Conservation (phyloP, 2,888 invertebrate species). For the Xanthia togata region DNA sequence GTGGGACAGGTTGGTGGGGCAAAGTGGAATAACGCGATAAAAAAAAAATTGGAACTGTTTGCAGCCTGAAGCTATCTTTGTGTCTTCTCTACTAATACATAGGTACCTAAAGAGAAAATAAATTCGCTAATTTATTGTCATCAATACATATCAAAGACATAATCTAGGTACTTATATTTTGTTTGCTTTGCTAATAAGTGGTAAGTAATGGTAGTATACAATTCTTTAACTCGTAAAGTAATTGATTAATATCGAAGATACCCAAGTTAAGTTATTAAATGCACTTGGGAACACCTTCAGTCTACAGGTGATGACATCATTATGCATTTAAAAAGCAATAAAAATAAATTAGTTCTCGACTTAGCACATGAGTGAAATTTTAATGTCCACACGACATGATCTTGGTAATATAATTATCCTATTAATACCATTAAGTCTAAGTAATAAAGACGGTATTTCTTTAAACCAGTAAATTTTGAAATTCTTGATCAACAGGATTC, state of each 20-base stretch:
- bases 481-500: slow-evolving; percentile 52
- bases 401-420: slow-evolving; percentile 26
- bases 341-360: slow-evolving; percentile 46
- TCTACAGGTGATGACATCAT: slow-evolving; percentile 32
- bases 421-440: slow-evolving; percentile 22
- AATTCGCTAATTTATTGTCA: background rate
- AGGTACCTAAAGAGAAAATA: background rate
- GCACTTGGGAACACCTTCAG: slow-evolving; percentile 28
- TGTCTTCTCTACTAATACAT: background rate
- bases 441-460: slow-evolving; percentile 43
- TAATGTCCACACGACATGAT: slow-evolving; percentile 23
- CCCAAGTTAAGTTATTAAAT: slow-evolving; percentile 14
- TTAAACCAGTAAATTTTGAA: slow-evolving; percentile 34
- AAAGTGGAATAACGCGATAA: no score
- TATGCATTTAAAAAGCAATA: slow-evolving; percentile 48
- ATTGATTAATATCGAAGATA: slow-evolving; percentile 22
- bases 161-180: background rate
- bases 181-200: slow-evolving; percentile 10
- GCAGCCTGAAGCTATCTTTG: background rate
- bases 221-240: slow-evolving; percentile 25
- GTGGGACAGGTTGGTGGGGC: no score
- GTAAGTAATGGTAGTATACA: slow-evolving; percentile 11
- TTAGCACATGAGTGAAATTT: slow-evolving; percentile 29
- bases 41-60: background rate
- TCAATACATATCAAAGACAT: background rate